Evolutionary conservation across 2,797 vertebrate species (phyloP).

Genomic region (Vipera ursinii): DNA sequence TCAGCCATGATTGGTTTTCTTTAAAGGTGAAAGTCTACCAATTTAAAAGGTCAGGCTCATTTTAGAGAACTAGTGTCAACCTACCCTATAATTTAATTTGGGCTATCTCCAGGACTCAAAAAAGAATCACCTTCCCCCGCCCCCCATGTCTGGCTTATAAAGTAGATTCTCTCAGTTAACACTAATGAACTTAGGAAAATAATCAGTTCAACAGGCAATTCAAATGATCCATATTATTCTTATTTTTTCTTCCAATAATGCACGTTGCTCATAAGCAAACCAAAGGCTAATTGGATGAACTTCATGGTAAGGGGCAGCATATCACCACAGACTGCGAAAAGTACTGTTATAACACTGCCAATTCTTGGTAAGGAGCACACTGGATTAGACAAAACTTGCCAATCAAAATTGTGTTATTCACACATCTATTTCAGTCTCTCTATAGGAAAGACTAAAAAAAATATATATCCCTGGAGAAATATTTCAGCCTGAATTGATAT

Average conservation of each 20-base stretch:
- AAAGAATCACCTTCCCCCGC: neutral
- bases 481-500: constrained; percentile 50
- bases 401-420: constrained; percentile 61
- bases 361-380: constrained; percentile 29
- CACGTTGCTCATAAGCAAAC: neutral
- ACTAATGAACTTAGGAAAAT: neutral
- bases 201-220: neutral
- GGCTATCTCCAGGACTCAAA: neutral
- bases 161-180: neutral
- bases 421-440: constrained; percentile 52
- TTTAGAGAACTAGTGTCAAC: neutral
- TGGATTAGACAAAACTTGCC: constrained; percentile 56
- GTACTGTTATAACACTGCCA: neutral
- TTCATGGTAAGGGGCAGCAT: neutral
- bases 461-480: constrained; percentile 54
- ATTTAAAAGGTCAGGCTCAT: neutral
- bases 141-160: neutral
- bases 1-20: neutral
- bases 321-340: neutral
- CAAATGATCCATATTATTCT: neutral
- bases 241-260: neutral
- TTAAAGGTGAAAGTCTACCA: neutral
- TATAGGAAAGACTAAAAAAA: constrained; percentile 41
- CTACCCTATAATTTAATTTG: neutral
- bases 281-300: neutral